Conservation (phyloP, 2,797 vertebrate species). For the Silurus lanzhouensis region DNA sequence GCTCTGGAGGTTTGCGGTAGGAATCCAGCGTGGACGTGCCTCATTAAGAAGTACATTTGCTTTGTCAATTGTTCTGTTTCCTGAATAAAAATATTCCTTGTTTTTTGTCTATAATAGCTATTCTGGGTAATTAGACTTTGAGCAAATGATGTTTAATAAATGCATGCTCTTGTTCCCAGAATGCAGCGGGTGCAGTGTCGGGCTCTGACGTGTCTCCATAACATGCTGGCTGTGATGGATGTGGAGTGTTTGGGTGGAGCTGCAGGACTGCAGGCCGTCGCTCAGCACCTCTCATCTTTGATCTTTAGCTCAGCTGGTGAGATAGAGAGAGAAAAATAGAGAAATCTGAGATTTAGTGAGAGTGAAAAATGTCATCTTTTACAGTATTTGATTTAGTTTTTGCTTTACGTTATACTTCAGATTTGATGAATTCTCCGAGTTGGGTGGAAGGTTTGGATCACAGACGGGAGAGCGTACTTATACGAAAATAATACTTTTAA, state of each 20-base stretch:
- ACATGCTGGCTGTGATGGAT: conserved; percentile 87
- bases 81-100: background rate
- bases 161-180: conserved; percentile 65
- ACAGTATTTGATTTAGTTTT: background rate
- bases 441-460: background rate
- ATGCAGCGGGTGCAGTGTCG: conserved; percentile 87
- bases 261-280: conserved; percentile 81
- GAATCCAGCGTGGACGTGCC: conserved; percentile 82
- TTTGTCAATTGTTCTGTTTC: background rate
- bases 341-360: background rate
- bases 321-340: background rate
- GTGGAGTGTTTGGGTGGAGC: conserved; percentile 85
- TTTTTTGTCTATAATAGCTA: background rate
- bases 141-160: background rate
- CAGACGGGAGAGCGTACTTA: background rate
- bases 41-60: conserved; percentile 86
- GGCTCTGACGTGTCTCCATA: conserved; percentile 91
- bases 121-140: background rate
- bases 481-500: too few species aligned
- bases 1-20: conserved; percentile 82
- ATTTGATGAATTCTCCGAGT: background rate
- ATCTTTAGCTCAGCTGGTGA: conserved; percentile 84
- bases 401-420: background rate
- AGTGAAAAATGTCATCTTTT: background rate
- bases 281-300: conserved; percentile 85